A percentile compares a stretch with the other conserved stretches of the same genome.
These are phyloP conservation scores for Junco hyemalis DNA, from an alignment of 2,113 vertebrate genomes.

Conservation along the genomic window DNA sequence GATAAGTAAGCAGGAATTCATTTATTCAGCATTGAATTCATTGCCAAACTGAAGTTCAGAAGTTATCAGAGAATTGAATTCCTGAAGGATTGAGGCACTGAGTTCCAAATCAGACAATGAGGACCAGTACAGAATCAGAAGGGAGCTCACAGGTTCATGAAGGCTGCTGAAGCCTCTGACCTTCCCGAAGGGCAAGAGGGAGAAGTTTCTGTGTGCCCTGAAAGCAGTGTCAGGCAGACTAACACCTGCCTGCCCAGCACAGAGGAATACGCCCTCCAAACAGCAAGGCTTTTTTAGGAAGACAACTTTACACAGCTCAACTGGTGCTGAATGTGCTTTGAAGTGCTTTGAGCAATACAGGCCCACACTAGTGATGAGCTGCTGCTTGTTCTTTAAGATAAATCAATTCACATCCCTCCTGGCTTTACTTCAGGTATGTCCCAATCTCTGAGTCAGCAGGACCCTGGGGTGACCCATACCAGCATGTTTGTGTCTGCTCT, in stretches of 20 bases:
- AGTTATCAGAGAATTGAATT: constrained; percentile 7
- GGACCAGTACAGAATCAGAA: neutral
- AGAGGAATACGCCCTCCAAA: neutral
- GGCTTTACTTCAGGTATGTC: neutral
- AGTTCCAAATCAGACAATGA: neutral
- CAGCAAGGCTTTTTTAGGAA: neutral
- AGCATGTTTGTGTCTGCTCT: neutral
- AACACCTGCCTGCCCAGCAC: neutral
- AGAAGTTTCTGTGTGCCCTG: neutral
- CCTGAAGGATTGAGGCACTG: neutral
- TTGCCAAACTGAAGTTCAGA: constrained; percentile 1
- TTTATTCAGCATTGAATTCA: neutral
- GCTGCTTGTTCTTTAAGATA: neutral
- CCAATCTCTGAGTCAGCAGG: neutral
- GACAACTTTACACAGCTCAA: neutral
- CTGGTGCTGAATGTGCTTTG: neutral
- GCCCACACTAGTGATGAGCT: neutral
- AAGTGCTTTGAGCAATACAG: neutral
- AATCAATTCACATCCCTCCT: neutral
- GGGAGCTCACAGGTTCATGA: neutral
- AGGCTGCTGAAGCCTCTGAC: neutral
- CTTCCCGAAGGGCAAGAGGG: neutral
- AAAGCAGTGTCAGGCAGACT: neutral
- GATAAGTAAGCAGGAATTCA: neutral
- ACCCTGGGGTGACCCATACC: neutral